phyloP scores from a whole-genome alignment of 2,113 vertebrate genomes.

The Platichthys flesus region DNA sequence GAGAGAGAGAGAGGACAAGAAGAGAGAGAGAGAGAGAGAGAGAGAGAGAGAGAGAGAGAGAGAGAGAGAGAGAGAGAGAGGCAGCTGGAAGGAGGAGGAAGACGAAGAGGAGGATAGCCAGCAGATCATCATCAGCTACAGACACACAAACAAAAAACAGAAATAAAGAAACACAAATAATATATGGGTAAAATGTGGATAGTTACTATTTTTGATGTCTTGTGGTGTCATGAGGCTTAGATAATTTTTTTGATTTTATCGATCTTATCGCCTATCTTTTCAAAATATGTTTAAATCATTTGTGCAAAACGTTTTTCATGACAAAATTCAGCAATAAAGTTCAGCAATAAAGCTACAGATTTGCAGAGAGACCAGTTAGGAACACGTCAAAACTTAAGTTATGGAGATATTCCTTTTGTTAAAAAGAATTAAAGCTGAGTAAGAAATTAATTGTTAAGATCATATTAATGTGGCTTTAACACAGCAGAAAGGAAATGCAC shows the following conservation, averaged over 20 bases:
- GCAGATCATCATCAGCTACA: slow-evolving; percentile 19
- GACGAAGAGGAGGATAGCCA: slow-evolving; percentile 31
- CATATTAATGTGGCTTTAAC: no score
- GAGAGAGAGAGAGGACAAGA: slow-evolving; percentile 23
- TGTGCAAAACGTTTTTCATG: no score
- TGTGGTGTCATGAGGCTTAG: neutral
- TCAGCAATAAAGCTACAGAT: no score
- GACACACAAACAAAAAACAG: slow-evolving; percentile 2
- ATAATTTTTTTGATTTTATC: neutral
- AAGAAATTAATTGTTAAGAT: no score
- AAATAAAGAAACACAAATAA: neutral
- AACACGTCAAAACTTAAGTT: no score
- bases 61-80: slow-evolving; percentile 38
- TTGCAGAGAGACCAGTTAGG: no score
- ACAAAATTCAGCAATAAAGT: no score
- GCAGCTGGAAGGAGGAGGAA: slow-evolving; percentile 36
- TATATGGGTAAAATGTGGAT: neutral
- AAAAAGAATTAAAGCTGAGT: no score
- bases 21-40: slow-evolving; percentile 33
- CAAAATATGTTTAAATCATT: neutral
- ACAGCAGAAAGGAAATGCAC: no score
- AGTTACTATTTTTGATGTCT: neutral
- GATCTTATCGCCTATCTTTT: neutral
- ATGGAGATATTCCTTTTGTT: no score
- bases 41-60: no score